Conservation (phyloP, 1,140 invertebrate species). For the Heliconius hewitsoni region DNA sequence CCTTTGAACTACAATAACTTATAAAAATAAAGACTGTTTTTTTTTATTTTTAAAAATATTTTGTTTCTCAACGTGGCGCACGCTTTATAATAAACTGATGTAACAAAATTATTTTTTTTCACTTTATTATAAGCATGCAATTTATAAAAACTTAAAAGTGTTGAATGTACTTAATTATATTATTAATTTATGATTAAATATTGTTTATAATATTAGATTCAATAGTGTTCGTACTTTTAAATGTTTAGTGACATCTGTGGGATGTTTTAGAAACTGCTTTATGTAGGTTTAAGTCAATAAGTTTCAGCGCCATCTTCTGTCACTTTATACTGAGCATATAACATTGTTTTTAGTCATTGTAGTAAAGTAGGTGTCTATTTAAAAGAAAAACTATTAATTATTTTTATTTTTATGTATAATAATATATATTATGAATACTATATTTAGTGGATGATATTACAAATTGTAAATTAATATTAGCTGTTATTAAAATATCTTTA, state of each 20-base stretch:
- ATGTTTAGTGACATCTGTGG: not conserved
- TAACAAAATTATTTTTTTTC: not conserved
- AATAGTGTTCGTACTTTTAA: not conserved
- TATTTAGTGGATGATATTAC: not conserved
- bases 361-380: not conserved
- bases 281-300: not conserved
- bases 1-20: slow-evolving; percentile 34
- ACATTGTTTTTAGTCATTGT: slow-evolving; percentile 3
- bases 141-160: not conserved
- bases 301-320: slow-evolving; percentile 1
- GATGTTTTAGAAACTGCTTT: not conserved
- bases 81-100: not conserved
- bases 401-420: not conserved
- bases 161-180: not conserved
- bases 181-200: not conserved
- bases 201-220: not conserved
- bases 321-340: not conserved
- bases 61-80: not conserved
- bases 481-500: not conserved
- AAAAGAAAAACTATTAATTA: not conserved
- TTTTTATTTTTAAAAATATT: slow-evolving; percentile 9
- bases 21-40: slow-evolving; percentile 21
- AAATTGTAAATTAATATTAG: not conserved
- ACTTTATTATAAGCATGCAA: not conserved
- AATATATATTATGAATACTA: not conserved